A percentile compares a stretch with the other conserved stretches of the same genome.
phyloP scores from a whole-genome alignment of 2,888 invertebrate species.

The Balanococcus diminutus region DNA sequence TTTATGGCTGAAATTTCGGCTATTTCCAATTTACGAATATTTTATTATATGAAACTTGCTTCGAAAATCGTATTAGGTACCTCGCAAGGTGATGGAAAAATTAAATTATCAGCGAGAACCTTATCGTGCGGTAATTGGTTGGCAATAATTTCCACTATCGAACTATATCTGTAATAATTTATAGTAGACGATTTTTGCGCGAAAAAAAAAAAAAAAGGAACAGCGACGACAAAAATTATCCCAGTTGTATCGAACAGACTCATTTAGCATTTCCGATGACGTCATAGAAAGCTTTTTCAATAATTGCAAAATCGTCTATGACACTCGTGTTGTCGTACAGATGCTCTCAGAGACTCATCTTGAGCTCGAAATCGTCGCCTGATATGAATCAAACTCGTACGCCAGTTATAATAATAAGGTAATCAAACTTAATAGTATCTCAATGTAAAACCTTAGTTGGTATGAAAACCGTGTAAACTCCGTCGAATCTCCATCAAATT shows the following conservation, averaged over 20 bases:
- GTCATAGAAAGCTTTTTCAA: background rate
- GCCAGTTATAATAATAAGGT: slow-evolving; percentile 46
- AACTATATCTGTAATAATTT: background rate
- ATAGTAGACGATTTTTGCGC: background rate
- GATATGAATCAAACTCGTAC: background rate
- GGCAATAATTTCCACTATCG: background rate
- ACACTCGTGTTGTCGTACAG: no score
- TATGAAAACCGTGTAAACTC: slow-evolving; percentile 49
- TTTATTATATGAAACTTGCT: background rate
- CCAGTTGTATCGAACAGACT: background rate
- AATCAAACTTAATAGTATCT: slow-evolving; percentile 47
- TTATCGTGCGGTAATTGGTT: background rate
- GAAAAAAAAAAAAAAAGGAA: no score
- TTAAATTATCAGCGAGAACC: background rate
- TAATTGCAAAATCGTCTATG: background rate
- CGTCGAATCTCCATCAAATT: slow-evolving; percentile 50
- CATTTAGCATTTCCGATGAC: background rate
- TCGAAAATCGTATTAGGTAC: background rate
- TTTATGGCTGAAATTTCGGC: background rate
- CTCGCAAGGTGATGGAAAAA: background rate
- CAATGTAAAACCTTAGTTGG: slow-evolving; percentile 42
- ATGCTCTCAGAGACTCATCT: no score
- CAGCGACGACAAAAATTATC: background rate
- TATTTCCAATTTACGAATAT: slow-evolving; percentile 13
- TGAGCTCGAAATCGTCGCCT: background rate